Evolutionary conservation across 2,888 invertebrate species (phyloP).

Genomic region (Brachyptera risi): DNA sequence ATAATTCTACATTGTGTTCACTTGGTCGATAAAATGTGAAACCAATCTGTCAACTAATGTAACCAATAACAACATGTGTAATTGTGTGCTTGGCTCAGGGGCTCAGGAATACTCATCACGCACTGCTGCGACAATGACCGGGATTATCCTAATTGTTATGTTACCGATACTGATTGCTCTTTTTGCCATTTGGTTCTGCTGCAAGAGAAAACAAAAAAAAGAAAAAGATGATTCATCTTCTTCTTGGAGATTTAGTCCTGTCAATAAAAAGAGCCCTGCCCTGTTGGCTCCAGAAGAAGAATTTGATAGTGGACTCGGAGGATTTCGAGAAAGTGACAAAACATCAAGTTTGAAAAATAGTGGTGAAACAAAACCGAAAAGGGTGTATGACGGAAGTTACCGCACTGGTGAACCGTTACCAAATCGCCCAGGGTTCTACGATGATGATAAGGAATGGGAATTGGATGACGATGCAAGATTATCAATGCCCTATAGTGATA

Average conservation of each 20-base stretch:
- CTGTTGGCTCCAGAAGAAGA: neutral
- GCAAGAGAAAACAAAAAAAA: neutral
- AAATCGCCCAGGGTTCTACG: constrained; percentile 68
- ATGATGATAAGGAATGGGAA: constrained; percentile 78
- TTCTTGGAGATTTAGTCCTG: constrained; percentile 12
- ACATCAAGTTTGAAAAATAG: constrained; percentile 21
- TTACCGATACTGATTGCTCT: constrained; percentile 54
- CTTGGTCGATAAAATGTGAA: too few relatives aligned
- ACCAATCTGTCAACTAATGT: too few relatives aligned
- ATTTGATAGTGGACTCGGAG: neutral
- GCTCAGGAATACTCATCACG: constrained; percentile 59
- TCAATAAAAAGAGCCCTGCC: neutral
- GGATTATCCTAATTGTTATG: constrained; percentile 67
- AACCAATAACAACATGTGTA: too few relatives aligned
- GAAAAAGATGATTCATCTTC: constrained; percentile 5
- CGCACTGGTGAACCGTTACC: constrained; percentile 78
- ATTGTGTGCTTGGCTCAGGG: constrained; percentile 41
- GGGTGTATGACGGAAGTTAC: constrained; percentile 77
- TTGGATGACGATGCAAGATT: constrained; percentile 56
- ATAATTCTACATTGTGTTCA: too few relatives aligned
- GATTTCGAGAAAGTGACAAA: neutral
- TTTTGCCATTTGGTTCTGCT: constrained; percentile 21
- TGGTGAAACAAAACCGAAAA: constrained; percentile 53
- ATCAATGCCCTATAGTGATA: constrained; percentile 6
- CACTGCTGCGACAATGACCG: constrained; percentile 68